phyloP scores from a whole-genome alignment of 2,113 vertebrate species.

The Coregonus clupeaformis region DNA sequence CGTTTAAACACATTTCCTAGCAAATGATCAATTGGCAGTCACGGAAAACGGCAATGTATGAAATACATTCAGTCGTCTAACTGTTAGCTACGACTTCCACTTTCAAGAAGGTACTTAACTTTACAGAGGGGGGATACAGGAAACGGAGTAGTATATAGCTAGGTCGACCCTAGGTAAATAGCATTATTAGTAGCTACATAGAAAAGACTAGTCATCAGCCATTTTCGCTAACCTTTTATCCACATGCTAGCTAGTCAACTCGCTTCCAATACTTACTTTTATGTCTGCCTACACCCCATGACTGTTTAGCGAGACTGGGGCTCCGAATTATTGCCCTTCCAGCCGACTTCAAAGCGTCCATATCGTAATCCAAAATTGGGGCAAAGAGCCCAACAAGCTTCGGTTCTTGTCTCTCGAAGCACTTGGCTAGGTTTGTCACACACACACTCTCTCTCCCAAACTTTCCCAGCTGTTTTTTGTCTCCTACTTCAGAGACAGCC shows the following conservation, averaged over 20 bases:
- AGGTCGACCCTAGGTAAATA: too few relatives aligned
- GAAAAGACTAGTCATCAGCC: too few relatives aligned
- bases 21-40: too few relatives aligned
- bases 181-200: too few relatives aligned
- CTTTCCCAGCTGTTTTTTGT: constrained; percentile 55
- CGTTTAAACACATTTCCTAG: too few relatives aligned
- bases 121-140: too few relatives aligned
- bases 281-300: constrained; percentile 80
- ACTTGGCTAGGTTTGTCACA: constrained; percentile 25
- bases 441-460: constrained; percentile 35
- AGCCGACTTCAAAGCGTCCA: constrained; percentile 90
- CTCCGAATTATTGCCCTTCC: constrained; percentile 90
- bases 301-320: constrained; percentile 87
- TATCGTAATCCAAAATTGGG: constrained; percentile 62
- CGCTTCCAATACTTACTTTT: constrained; percentile 78
- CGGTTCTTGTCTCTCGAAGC: constrained; percentile 34
- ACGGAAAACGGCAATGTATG: too few relatives aligned
- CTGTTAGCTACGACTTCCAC: background rate
- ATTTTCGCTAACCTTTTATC: background rate
- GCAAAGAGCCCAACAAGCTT: constrained; percentile 53
- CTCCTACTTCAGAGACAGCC: constrained; percentile 32
- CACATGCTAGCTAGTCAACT: background rate
- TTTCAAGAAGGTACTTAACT: background rate
- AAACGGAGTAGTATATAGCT: too few relatives aligned
- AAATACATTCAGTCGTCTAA: too few relatives aligned